Base-by-base conservation (phyloP, 2,797 vertebrate genomes). In the Microcaecilia unicolor region DNA sequence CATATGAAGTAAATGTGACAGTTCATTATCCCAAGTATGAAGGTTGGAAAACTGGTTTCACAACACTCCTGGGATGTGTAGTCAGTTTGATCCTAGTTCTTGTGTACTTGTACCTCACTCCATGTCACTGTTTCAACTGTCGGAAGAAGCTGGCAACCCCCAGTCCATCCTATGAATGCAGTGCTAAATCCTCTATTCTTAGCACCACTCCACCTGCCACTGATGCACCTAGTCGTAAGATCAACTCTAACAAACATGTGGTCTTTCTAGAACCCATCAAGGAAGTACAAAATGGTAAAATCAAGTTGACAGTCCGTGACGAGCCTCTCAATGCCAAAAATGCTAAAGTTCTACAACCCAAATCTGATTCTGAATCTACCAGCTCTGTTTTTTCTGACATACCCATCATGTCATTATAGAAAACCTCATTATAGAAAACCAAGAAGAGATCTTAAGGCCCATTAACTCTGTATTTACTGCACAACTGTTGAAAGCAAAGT, bases 241-340 rank as follows among this genome's bases (percentile, higher is more conserved):
- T 77, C 71, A 88, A 89, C 13, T 61, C 76, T 73, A 90, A 85
- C 81, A 97, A 93, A 58, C 95, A 94, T 2, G 95, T 98, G 34
- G 93, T 89, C 34, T 98, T 98, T 73, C 74, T 96, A 15, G 94
- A 98, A 77, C 94, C 95, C 3, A 72, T 91, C 70, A 81, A 72
- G 61, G 87, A 91, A 58, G 75, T 76, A 4, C 87, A 88, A 56
- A 88, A 88, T 0, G 91, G 91, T 36, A 84, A 82, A 27, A 80
- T 85, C 22, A 81, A 76, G 61, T 67, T 74, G 44, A 80, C 81
- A n/a, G n/a, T n/a, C 3, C 68, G 80, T 0, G 48, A 66, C 0
- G 61, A 70, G 21, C 76, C 78, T 23, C 15, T 59, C 0, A 58
- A 78, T 0, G 26, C 63, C 37, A 74, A 60, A 34, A 56, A 65